Percentiles rank a stretch among this genome's conserved stretches.
Conservation (phyloP, 2,113 vertebrate species). For the Pycnonotus jocosus region DNA sequence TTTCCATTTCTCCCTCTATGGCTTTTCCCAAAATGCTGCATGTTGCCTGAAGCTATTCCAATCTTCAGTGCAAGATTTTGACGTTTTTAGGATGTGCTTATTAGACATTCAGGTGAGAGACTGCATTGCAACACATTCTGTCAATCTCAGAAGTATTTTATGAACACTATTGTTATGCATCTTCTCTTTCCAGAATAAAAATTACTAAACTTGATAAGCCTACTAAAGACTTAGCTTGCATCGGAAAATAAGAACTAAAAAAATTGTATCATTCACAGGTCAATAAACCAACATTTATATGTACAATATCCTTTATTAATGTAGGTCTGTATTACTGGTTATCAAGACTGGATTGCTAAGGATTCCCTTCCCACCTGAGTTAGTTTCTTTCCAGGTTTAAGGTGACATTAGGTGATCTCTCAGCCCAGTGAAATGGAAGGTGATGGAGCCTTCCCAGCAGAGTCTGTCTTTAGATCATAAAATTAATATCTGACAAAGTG, state of each 20-base stretch:
- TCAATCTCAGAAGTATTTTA: neutral
- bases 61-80: neutral
- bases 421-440: neutral
- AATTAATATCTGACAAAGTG: neutral
- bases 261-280: neutral
- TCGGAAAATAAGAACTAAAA: neutral
- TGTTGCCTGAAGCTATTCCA: neutral
- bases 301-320: neutral
- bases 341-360: neutral
- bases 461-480: neutral
- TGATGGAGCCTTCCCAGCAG: neutral
- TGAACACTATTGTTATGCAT: neutral
- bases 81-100: neutral
- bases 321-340: rapidly evolving
- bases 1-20: neutral
- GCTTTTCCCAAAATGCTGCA: neutral
- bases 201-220: neutral
- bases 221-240: neutral
- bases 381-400: neutral
- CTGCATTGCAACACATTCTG: neutral
- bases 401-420: neutral
- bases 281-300: neutral
- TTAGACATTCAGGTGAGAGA: constrained; percentile 2
- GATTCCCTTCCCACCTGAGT: neutral
- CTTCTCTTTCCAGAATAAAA: constrained; percentile 1